A percentile compares a stretch with the other conserved stretches of the same genome.
phyloP scores from a whole-genome alignment of 2,888 invertebrate genomes.

The Panorpa germanica region DNA sequence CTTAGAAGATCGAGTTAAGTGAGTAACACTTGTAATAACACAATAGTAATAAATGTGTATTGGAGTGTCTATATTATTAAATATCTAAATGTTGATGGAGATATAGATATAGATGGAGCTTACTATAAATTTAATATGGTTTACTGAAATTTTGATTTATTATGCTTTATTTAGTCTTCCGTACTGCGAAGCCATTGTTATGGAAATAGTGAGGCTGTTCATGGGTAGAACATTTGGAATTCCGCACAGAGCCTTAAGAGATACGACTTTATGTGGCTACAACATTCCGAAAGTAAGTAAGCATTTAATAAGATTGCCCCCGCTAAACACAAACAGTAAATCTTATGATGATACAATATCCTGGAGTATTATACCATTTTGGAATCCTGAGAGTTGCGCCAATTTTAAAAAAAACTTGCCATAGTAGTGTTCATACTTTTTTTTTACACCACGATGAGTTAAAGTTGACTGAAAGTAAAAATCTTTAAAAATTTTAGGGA shows the following conservation, averaged over 20 bases:
- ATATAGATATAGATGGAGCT: conserved; percentile 5
- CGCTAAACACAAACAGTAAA: not conserved
- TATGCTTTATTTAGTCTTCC: conserved; percentile 40
- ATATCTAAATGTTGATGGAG: conserved; percentile 2
- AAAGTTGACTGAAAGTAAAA: no score
- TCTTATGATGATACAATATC: conserved; percentile 2
- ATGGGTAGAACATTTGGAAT: conserved; percentile 61
- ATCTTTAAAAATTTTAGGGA: no score
- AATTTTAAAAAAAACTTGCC: conserved; percentile 1
- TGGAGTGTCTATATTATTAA: not conserved
- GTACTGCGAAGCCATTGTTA: conserved; percentile 57
- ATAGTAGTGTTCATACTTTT: not conserved
- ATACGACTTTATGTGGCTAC: conserved; percentile 53
- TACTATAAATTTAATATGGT: conserved; percentile 2
- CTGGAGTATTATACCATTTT: no score
- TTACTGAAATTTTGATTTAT: conserved; percentile 9
- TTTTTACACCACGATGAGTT: not conserved
- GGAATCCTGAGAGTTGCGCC: no score
- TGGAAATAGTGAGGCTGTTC: conserved; percentile 63
- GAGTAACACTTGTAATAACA: conserved; percentile 18
- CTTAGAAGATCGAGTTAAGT: conserved; percentile 51
- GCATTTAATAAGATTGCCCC: conserved; percentile 1
- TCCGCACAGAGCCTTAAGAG: conserved; percentile 56
- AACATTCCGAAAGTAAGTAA: conserved; percentile 50
- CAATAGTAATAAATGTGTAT: not conserved